Evolutionary conservation across 2,113 vertebrate species (phyloP).

Genomic region (Numenius arquata): DNA sequence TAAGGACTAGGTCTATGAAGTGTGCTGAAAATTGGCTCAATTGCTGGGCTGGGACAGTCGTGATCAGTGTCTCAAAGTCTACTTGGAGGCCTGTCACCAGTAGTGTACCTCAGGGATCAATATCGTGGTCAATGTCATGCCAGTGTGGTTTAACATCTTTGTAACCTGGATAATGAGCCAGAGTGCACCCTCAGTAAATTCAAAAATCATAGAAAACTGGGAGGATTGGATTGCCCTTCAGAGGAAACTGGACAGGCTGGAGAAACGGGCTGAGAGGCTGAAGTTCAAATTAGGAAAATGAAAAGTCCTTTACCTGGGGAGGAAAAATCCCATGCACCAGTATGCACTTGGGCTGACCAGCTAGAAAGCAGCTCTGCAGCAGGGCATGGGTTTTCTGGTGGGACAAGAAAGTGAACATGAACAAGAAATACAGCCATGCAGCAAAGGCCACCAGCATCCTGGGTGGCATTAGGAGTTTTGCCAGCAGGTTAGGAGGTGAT

Average conservation of each 20-base stretch:
- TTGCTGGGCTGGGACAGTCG: not conserved
- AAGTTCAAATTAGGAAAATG: not conserved
- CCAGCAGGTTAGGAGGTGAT: not conserved
- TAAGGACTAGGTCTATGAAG: not conserved
- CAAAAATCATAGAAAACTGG: not conserved
- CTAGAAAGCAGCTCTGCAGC: not conserved
- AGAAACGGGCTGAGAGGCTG: not conserved
- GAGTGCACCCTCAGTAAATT: not conserved
- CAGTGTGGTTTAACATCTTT: not conserved
- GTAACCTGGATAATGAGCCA: not conserved
- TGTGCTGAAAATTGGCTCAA: not conserved
- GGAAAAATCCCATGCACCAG: not conserved
- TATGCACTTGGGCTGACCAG: not conserved
- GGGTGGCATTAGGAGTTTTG: not conserved
- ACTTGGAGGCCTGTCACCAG: not conserved
- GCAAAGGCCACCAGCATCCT: not conserved
- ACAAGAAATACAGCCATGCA: not conserved
- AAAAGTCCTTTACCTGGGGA: not conserved
- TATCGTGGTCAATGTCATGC: rapidly evolving
- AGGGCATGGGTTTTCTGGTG: not conserved
- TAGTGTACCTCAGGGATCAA: not conserved
- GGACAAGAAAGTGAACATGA: not conserved
- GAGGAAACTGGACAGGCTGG: not conserved
- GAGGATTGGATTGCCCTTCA: not conserved
- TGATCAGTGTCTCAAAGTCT: not conserved